phyloP scores from a whole-genome alignment of 2,797 vertebrate genomes.

The Catamblyrhynchus diadema region DNA sequence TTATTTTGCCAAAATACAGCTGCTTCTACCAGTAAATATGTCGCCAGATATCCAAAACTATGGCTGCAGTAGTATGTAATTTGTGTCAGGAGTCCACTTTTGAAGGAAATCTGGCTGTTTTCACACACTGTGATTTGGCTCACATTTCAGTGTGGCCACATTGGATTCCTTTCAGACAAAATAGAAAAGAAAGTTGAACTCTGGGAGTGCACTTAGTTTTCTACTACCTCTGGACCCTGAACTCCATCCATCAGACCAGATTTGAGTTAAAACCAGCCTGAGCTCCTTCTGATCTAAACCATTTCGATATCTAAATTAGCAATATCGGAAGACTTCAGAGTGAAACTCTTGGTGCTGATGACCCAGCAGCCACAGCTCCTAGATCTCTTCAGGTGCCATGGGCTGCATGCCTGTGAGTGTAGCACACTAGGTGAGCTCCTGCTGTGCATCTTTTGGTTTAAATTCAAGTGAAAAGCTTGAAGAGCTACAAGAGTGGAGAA shows the following conservation, averaged over 20 bases:
- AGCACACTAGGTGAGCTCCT: neutral
- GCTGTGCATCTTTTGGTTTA: neutral
- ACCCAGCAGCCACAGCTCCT: neutral
- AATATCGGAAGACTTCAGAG: neutral
- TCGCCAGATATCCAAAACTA: neutral
- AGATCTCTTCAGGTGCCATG: neutral
- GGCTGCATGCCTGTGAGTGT: neutral
- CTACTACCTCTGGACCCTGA: neutral
- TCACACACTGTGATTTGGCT: neutral
- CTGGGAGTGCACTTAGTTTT: neutral
- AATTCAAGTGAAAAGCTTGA: neutral
- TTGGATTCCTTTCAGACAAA: neutral
- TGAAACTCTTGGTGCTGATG: neutral
- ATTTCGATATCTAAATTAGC: neutral
- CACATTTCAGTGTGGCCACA: neutral
- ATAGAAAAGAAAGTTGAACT: neutral
- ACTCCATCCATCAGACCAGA: neutral
- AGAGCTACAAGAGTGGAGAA: neutral
- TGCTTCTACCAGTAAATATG: neutral
- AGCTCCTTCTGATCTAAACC: neutral
- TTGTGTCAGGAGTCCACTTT: neutral
- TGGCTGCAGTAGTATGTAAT: neutral
- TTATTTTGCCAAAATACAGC: neutral
- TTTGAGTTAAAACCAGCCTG: neutral
- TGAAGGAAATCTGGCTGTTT: neutral